Evolutionary conservation across 2,888 invertebrate species (phyloP), one percentile per base, ranked within the genome.

Genomic region (Tetrapedia diversipes): DNA sequence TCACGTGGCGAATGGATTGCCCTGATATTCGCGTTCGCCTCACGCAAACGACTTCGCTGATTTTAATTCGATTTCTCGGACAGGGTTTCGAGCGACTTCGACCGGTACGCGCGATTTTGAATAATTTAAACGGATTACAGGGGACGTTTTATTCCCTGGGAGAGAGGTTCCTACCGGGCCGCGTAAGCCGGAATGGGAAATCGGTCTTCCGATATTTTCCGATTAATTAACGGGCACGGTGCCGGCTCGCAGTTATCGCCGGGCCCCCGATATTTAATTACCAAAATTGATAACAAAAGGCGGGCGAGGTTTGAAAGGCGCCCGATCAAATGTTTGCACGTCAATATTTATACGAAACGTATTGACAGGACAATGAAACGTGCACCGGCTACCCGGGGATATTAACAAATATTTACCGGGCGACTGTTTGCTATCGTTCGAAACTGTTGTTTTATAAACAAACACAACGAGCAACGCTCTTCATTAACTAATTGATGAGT

Each of bases 1-100:
- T 68, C 77, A 77, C 77, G 77, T 64, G 69, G 53, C 77, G 37
- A 47, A 43, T 47, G 64, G 69, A 69, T 76, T 51, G 64, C 77
- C 14, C 41, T 19, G 65, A 66, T 66, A 61, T 72, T 72, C 63
- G 37, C 29, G 41, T 49, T 37, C 51, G 49, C 14, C 51, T 43
- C 47, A 24, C 56, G 54, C 34, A 56, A 69, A 59, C 45, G 63
- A 64, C 63, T 65, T 56, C 14, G 67, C 43, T 57, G 64, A 59
- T 71, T 70, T 74, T 65, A 71, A 71, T 71, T 65, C 59, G 39
- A 64, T 74, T 69, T 41, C 59, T 19, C 59, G 37, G 37, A n/a
- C 27, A 19, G 4, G 29, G 24, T 32, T 41, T 24, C 49, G 11
- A 29, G 16, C 43, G 27, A 53, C n/a, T 39, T 22, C 11, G 24